Base-by-base conservation (phyloP, 2,888 invertebrate species). In the Eremobia ochroleuca region DNA sequence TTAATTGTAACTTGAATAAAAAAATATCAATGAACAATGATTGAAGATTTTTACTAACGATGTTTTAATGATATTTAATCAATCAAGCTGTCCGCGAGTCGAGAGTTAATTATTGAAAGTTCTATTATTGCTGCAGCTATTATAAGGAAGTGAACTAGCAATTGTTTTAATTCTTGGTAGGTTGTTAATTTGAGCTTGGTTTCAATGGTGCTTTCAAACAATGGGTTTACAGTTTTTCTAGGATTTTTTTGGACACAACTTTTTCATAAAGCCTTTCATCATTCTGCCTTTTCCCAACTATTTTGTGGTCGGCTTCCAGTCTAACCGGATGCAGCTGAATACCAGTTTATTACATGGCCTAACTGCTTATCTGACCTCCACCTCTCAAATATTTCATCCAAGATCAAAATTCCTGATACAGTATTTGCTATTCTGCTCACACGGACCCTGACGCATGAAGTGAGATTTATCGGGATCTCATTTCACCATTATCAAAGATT, bases 401-500 rank as follows among this genome's bases (percentile, higher is more conserved):
- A 82, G 72, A 86, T 82, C 71, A 43, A 76, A 65, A 77, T 43
- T 66, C 73, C 13, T 77, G 77, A 77, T 74, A 87, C 58, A 69
- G 73, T 71, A 76, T 37, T 86, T 79, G 79, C 55, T 85, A 86
- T 86, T 87, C 88, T 65, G 65, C 73, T 79, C 86, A 73, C 49
- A 77, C 40, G 52, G 31, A 43, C 49, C 40, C 73, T 85, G 83
- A 79, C 76, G 73, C 75, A 77, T 73, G 83, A 76, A 77, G 77
- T 85, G 76, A 85, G 83, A 88, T 86, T 86, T 86, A 87, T 86
- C 76, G 84, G 46, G 67, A 73, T 83, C 88, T 86, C 86, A 80
- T 80, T 77, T 86, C 67, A 49, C 78, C 68, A 77, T 86, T 88
- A 86, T 82, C 86, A 86, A 79, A 83, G 77, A 76, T 81, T 81